These are phyloP conservation scores for Melolontha melolontha DNA, from an alignment of 2,888 invertebrate genomes.

Conservation along the genomic window DNA sequence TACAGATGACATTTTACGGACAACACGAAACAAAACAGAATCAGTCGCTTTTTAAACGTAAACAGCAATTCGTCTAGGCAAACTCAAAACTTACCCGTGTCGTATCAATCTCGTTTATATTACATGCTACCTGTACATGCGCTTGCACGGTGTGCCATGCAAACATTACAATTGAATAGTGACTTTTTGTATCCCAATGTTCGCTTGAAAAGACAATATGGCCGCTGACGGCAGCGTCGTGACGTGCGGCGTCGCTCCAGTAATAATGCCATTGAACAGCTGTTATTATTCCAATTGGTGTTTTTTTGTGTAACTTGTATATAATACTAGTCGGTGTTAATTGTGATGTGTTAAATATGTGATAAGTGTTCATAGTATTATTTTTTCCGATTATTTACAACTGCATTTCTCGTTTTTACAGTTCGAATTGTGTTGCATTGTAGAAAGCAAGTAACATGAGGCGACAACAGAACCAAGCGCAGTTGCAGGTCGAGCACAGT, in stretches of 20 bases:
- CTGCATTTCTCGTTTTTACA: conserved; percentile 17
- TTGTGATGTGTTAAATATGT: conserved; percentile 42
- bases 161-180: background rate
- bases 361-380: conserved; percentile 21
- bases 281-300: conserved; percentile 44
- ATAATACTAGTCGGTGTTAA: background rate
- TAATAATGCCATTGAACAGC: conserved; percentile 54
- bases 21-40: background rate
- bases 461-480: conserved; percentile 58
- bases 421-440: background rate
- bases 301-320: background rate
- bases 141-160: no score
- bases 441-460: conserved; percentile 52
- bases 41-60: no score
- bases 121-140: no score
- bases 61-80: no score
- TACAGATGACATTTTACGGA: no score
- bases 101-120: no score
- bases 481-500: conserved; percentile 64
- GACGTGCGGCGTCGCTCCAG: conserved; percentile 52
- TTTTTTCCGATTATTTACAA: conserved; percentile 13
- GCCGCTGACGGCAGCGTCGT: conserved; percentile 52
- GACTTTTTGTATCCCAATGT: conserved; percentile 15
- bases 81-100: no score
- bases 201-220: conserved; percentile 38